Evolutionary conservation across 1,140 invertebrate species (phyloP).

Genomic region (Tribolium madens): DNA sequence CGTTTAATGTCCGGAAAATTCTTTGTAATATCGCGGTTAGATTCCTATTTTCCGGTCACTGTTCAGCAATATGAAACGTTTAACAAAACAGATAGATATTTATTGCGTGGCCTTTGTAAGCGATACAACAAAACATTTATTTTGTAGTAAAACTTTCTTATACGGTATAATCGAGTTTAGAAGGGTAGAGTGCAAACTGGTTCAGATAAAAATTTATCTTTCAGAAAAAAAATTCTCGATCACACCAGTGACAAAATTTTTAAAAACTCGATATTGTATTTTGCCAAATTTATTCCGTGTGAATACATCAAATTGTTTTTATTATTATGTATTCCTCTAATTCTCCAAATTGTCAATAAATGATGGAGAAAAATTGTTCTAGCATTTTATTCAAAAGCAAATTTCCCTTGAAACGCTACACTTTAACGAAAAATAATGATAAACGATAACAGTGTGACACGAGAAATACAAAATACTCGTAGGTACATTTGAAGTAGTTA

Average conservation of each 20-base stretch:
- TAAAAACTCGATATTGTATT: background rate
- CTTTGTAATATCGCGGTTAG: constrained; percentile 23
- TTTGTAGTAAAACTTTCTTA: constrained; percentile 20
- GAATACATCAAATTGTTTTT: too few species aligned
- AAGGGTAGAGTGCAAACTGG: background rate
- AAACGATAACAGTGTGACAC: background rate
- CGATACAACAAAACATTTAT: constrained; percentile 1
- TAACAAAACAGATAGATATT: constrained; percentile 30
- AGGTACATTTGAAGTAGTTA: too few species aligned
- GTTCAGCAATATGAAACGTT: constrained; percentile 31
- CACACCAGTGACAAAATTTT: background rate
- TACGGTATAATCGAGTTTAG: background rate
- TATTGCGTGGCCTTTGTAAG: constrained; percentile 20
- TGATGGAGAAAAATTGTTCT: background rate
- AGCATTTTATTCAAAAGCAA: background rate
- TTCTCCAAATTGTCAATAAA: background rate
- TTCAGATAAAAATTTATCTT: background rate
- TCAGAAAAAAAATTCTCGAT: background rate
- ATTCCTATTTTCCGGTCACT: constrained; percentile 31
- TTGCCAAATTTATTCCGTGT: too few species aligned
- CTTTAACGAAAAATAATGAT: background rate
- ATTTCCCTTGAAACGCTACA: background rate
- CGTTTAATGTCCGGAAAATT: constrained; percentile 27
- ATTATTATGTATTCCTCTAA: too few species aligned
- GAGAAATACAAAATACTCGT: background rate